Evolutionary conservation across 2,797 vertebrate species (phyloP).

Genomic region (Trachurus trachurus): DNA sequence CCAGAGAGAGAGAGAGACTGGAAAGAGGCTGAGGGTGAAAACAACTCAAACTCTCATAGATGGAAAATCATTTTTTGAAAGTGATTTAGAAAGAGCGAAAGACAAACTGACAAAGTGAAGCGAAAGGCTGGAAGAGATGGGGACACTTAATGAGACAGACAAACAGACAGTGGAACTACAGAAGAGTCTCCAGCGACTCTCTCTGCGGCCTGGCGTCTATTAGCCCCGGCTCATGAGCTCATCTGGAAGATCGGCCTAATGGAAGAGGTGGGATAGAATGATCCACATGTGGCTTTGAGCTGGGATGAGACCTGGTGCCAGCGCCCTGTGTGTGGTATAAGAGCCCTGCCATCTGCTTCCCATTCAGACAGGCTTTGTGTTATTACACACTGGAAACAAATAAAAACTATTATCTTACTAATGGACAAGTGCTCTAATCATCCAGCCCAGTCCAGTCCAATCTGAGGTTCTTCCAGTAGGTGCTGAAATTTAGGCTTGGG

Average conservation of each 20-base stretch:
- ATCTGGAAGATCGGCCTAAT: conserved; percentile 74
- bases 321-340: conserved; percentile 83
- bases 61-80: conserved; percentile 19
- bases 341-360: conserved; percentile 83
- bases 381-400: conserved; percentile 81
- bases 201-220: conserved; percentile 72
- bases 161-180: conserved; percentile 43
- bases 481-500: neutral
- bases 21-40: conserved; percentile 3
- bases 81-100: conserved; percentile 24
- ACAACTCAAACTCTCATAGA: neutral
- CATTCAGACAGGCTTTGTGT: conserved; percentile 76
- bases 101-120: conserved; percentile 24
- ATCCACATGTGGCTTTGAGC: conserved; percentile 83
- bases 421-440: conserved; percentile 48
- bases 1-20: neutral
- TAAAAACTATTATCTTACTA: conserved; percentile 77
- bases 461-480: neutral
- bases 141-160: conserved; percentile 48
- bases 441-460: neutral
- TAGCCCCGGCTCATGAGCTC: conserved; percentile 76
- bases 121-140: conserved; percentile 19
- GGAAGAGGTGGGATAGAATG: conserved; percentile 68
- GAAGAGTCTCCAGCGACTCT: conserved; percentile 53
- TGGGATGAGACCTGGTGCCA: conserved; percentile 75